Evolutionary conservation across 1,140 invertebrate genomes (phyloP), one percentile per base, ranked within the genome.

Genomic region (Drosophila watanabei): DNA sequence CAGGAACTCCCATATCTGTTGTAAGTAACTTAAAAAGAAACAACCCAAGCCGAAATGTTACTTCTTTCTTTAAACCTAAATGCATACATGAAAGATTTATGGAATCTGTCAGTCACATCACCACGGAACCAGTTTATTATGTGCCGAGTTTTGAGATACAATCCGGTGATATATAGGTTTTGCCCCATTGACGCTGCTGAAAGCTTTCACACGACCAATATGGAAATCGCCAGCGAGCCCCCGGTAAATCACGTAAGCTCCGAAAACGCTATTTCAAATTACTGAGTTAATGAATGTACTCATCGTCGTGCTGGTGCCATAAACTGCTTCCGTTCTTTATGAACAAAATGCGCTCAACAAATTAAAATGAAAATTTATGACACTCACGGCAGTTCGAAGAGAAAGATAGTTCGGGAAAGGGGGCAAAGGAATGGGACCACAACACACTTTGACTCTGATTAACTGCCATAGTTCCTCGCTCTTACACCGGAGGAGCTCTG

Each of bases 351-450:
- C 76, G 82, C 84, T 70, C 78, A 81, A 79, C 78, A 90, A 89
- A 88, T 88, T 81, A 85, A 88, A 88, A 89, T 85, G 81, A 75
- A 75, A 85, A 88, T 88, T 89, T 81, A 88, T 89, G 68, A 49
- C 61, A 64, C 61, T 72, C 58, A 80, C 59, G 76, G 43, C 72
- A 59, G 49, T 72, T 66, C 77, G 77, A 81, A 8, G 48, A 58
- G 14, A 24, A 49, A 77, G 56, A 77, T 77, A 68, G 39, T 54
- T 75, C 20, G 32, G 11, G 52, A 9, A 4, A 32, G n/a, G 33
- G 24, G 35, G 33, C n/a, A 14, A 4, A 45, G 32, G 30, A 33
- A 39, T 70, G 51, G 63, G 52, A 65, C 60, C 59, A 70, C 71
- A 80, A 68, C 52, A 49, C n/a, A 57, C 69, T 85, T 84, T 81